Evolutionary conservation across 1,140 invertebrate species (phyloP).

Genomic region (Psix sp.): DNA sequence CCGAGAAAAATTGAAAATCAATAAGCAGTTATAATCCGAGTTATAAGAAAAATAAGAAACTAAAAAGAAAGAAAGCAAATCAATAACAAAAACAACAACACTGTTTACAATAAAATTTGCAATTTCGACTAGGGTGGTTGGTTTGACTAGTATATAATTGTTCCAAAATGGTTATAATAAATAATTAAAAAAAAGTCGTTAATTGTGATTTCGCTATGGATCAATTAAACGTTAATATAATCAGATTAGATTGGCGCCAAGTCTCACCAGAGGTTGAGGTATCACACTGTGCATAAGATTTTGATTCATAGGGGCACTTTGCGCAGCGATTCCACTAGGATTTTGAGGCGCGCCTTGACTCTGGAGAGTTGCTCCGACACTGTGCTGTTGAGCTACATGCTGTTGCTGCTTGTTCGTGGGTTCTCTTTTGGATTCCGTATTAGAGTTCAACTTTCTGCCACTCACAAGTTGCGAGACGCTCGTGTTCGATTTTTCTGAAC

Average conservation of each 20-base stretch:
- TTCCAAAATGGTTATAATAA: no score
- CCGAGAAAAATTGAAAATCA: no score
- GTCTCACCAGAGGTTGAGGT: conserved; percentile 74
- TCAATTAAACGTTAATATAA: conserved; percentile 14
- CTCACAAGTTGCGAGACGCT: conserved; percentile 57
- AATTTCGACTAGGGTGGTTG: no score
- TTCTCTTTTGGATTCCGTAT: conserved; percentile 69
- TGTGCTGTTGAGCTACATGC: conserved; percentile 57
- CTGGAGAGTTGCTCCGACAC: conserved; percentile 55
- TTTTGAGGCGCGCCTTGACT: conserved; percentile 69
- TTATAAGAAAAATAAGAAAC: no score
- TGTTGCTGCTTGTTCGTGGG: conserved; percentile 44
- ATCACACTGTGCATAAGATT: conserved; percentile 74
- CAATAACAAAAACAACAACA: no score
- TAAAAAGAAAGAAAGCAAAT: no score
- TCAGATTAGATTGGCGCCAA: conserved; percentile 36
- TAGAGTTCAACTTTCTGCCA: conserved; percentile 65
- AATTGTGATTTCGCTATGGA: no score
- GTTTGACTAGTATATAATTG: no score
- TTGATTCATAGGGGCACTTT: conserved; percentile 72
- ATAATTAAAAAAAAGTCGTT: no score
- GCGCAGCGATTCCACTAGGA: conserved; percentile 70
- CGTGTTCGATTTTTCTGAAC: conserved; percentile 69
- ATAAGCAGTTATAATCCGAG: no score
- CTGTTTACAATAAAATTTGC: no score